Percentiles rank a stretch among this genome's conserved stretches.
Evolutionary conservation across 1,140 invertebrate genomes (phyloP).

Genomic region (Nasonia longicornis): DNA sequence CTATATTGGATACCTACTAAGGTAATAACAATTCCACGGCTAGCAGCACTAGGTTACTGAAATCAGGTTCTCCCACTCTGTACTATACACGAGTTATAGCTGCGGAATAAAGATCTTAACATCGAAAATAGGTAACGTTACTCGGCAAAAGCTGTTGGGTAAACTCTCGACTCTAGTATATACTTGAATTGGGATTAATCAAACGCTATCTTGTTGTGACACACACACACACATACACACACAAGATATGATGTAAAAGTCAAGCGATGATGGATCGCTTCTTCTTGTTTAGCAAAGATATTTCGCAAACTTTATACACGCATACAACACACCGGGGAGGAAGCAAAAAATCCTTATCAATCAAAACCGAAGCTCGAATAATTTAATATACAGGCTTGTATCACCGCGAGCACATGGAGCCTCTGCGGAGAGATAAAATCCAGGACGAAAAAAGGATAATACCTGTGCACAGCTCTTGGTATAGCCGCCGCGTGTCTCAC

Average conservation of each 20-base stretch:
- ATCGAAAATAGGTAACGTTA: constrained; percentile 34
- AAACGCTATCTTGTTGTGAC: constrained; percentile 18
- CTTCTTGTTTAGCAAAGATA: background rate
- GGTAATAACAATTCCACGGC: constrained; percentile 36
- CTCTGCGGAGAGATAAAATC: background rate
- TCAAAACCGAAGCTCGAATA: too few relatives aligned
- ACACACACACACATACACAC: background rate
- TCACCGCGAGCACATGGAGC: too few relatives aligned
- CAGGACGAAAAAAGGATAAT: background rate
- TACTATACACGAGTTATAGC: background rate
- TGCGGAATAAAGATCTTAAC: constrained; percentile 41
- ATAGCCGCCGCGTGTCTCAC: background rate
- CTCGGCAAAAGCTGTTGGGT: background rate
- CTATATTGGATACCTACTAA: constrained; percentile 24
- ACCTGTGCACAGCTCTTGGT: background rate
- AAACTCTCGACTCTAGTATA: background rate
- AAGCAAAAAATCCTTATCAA: background rate
- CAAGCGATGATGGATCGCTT: background rate
- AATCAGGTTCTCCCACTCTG: constrained; percentile 38
- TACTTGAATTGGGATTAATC: constrained; percentile 26
- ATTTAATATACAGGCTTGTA: too few relatives aligned
- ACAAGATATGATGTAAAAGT: background rate
- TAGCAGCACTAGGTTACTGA: constrained; percentile 17
- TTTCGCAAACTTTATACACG: background rate
- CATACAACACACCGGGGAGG: background rate